phyloP scores from a whole-genome alignment of 2,113 vertebrate species.

The Pterophyllum scalare region DNA sequence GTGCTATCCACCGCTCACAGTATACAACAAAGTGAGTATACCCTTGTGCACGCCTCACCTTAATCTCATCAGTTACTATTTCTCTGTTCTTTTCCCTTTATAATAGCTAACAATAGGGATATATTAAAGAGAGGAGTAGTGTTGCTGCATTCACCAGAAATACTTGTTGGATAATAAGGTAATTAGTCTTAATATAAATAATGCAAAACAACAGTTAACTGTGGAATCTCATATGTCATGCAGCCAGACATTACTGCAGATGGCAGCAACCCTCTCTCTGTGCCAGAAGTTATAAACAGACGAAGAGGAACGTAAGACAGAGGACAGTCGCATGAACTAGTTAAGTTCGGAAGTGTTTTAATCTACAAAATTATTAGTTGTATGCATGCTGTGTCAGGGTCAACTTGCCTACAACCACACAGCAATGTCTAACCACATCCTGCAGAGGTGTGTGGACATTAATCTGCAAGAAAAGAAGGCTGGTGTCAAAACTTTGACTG shows the following conservation, averaged over 20 bases:
- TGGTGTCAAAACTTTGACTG: neutral
- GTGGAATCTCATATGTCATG: neutral
- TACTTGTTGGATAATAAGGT: accelerated
- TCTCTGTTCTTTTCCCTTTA: neutral
- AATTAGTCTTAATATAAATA: neutral
- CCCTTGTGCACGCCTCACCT: neutral
- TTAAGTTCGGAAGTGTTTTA: neutral
- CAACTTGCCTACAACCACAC: neutral
- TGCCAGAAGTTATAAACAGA: neutral
- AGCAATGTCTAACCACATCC: neutral
- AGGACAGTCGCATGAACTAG: neutral
- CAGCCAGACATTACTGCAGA: neutral
- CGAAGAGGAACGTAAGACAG: neutral
- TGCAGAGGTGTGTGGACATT: neutral
- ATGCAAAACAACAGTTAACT: neutral
- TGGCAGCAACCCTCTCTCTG: constrained; percentile 11
- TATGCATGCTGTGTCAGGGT: accelerated
- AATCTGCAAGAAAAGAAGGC: neutral
- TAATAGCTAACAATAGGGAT: too few species aligned
- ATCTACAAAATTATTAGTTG: neutral
- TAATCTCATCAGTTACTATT: neutral
- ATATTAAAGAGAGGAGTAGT: neutral
- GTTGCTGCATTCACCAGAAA: neutral
- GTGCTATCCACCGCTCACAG: neutral
- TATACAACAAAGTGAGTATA: neutral